phyloP scores from a whole-genome alignment of 2,797 vertebrate genomes.

The Onychomys leucogaster region DNA sequence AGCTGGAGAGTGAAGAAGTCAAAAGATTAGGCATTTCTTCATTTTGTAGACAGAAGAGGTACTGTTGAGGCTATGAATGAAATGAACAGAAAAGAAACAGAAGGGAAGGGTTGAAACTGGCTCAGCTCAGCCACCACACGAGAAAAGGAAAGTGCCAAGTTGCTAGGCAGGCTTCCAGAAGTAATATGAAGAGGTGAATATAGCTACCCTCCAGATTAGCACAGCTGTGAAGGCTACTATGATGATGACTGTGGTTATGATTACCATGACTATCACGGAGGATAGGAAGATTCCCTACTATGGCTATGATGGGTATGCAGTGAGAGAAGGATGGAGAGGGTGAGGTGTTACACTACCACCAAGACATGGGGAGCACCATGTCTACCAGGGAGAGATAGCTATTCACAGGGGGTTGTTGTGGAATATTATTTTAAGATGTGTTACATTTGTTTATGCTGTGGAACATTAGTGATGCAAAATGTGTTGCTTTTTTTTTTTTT shows the following conservation, averaged over 20 bases:
- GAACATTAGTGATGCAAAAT: neutral
- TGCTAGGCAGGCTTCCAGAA: slow-evolving; percentile 96
- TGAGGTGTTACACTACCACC: slow-evolving; percentile 95
- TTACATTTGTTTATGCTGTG: neutral
- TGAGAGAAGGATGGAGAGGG: slow-evolving; percentile 96
- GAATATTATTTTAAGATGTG: no score
- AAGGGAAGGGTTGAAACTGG: slow-evolving; percentile 99
- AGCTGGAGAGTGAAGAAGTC: slow-evolving; percentile 98
- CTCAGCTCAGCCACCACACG: slow-evolving; percentile 98
- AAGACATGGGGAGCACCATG: slow-evolving; percentile 92
- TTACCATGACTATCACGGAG: slow-evolving; percentile 98
- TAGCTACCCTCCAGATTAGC: slow-evolving; percentile 98
- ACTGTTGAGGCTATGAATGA: slow-evolving; percentile 99
- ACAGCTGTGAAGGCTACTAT: slow-evolving; percentile 98
- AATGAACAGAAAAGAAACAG: slow-evolving; percentile 98
- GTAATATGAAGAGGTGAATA: slow-evolving; percentile 95
- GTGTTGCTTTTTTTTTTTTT: no score
- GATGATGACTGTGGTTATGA: slow-evolving; percentile 98
- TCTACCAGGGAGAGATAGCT: slow-evolving; percentile 94
- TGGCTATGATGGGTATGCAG: slow-evolving; percentile 96
- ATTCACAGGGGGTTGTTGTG: slow-evolving; percentile 84
- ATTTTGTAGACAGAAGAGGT: slow-evolving; percentile 98
- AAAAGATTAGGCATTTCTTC: slow-evolving; percentile 98
- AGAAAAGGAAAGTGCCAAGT: slow-evolving; percentile 98
- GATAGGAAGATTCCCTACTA: slow-evolving; percentile 91